These are phyloP conservation scores for Acrobasis consociella DNA, from an alignment of 2,888 invertebrate species.

Conservation along the genomic window DNA sequence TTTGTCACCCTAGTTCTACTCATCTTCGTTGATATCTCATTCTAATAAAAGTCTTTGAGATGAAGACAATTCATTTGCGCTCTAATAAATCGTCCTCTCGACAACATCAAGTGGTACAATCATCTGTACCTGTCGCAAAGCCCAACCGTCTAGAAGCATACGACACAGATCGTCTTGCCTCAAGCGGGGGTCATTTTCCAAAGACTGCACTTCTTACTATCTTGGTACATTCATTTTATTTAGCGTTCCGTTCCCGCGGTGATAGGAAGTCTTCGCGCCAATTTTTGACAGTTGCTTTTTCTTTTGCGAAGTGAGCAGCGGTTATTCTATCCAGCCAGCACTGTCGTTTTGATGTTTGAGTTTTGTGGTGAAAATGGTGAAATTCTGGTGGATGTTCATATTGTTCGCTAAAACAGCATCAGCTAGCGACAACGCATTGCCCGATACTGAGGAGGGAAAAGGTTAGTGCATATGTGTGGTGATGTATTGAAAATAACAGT, in stretches of 20 bases:
- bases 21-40: neutral
- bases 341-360: slow-evolving; percentile 62
- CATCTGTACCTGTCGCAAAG: slow-evolving; percentile 48
- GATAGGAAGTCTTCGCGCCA: slow-evolving; percentile 62
- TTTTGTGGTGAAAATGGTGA: slow-evolving; percentile 72
- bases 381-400: slow-evolving; percentile 79
- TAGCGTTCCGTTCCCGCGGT: slow-evolving; percentile 60
- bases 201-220: slow-evolving; percentile 71
- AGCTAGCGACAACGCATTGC: slow-evolving; percentile 71
- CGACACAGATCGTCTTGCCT: slow-evolving; percentile 39
- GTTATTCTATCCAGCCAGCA: slow-evolving; percentile 37
- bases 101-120: slow-evolving; percentile 31
- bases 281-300: slow-evolving; percentile 49
- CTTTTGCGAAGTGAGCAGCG: slow-evolving; percentile 37
- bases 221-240: slow-evolving; percentile 68
- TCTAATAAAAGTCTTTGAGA: slow-evolving; percentile 19
- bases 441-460: slow-evolving; percentile 63
- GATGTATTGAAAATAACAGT: neutral
- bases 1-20: slow-evolving; percentile 12
- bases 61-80: slow-evolving; percentile 54
- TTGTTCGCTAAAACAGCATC: slow-evolving; percentile 74
- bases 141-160: slow-evolving; percentile 37
- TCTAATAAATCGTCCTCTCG: slow-evolving; percentile 59
- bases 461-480: slow-evolving; percentile 43
- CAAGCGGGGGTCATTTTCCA: slow-evolving; percentile 77